These are phyloP conservation scores for Zalophus californianus DNA, from an alignment of 2,797 vertebrate species.

Conservation along the genomic window DNA sequence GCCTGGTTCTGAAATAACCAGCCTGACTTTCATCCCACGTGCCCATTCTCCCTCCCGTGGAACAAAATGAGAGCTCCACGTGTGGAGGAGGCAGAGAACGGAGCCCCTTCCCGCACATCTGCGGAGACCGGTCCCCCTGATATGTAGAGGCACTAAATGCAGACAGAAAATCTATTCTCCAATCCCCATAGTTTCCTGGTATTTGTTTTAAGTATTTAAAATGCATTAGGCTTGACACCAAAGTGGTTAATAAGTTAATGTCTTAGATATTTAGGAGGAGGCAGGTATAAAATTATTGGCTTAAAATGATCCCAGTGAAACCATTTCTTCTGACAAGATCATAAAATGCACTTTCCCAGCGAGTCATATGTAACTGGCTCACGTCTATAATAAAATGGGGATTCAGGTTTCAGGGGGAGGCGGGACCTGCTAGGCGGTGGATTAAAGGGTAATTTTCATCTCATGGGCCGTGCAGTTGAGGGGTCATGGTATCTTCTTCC, in stretches of 20 bases:
- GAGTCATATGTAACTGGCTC: conserved; percentile 48
- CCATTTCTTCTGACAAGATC: conserved; percentile 59
- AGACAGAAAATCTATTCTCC: neutral
- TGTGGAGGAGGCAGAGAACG: neutral
- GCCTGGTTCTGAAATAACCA: neutral
- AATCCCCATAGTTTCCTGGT: neutral
- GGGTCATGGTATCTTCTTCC: neutral
- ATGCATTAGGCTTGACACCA: conserved; percentile 65
- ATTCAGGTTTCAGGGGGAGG: conserved; percentile 58
- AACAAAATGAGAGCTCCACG: neutral
- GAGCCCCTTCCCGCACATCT: neutral
- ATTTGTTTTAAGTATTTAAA: conserved; percentile 75
- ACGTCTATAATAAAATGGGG: conserved; percentile 44
- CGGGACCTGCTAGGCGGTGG: neutral
- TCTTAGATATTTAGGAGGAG: conserved; percentile 49
- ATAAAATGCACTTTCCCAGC: conserved; percentile 70
- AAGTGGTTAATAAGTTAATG: conserved; percentile 52
- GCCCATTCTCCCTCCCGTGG: neutral
- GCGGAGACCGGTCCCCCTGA: neutral
- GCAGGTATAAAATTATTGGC: conserved; percentile 62
- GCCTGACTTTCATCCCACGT: neutral
- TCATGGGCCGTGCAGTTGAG: neutral
- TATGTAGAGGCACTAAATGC: neutral
- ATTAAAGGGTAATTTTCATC: conserved; percentile 30
- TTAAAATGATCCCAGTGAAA: conserved; percentile 62